These are phyloP conservation scores for Lithosia quadra DNA, from an alignment of 2,888 invertebrate genomes.

Conservation along the genomic window DNA sequence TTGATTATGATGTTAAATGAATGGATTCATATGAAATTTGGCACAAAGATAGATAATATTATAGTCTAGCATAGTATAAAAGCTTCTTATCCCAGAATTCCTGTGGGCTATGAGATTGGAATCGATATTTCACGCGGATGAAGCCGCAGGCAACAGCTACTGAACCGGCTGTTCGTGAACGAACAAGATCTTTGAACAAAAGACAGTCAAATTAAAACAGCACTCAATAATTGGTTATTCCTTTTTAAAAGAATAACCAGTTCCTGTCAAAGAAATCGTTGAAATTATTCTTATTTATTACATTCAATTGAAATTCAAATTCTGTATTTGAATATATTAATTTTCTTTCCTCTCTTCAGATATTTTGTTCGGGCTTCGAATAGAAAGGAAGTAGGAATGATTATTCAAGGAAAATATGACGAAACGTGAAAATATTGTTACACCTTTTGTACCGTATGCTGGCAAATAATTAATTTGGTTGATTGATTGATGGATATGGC, in stretches of 20 bases:
- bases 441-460: not conserved
- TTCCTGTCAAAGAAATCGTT: not conserved
- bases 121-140: no score
- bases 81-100: no score
- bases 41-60: no score
- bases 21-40: no score
- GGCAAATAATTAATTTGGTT: not conserved
- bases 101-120: no score
- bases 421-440: not conserved
- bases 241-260: conserved; percentile 11
- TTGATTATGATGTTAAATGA: no score
- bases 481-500: not conserved
- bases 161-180: no score
- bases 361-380: conserved; percentile 7
- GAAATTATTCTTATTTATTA: conserved; percentile 31
- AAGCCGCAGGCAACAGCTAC: not conserved
- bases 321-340: conserved; percentile 32
- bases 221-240: conserved; percentile 15
- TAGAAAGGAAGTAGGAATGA: not conserved
- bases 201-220: not conserved
- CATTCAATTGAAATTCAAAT: conserved; percentile 46
- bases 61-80: no score
- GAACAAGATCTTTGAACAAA: not conserved
- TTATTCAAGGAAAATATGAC: not conserved
- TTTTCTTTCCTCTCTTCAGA: conserved; percentile 23